Evolutionary conservation across 2,113 vertebrate genomes (phyloP), one percentile per base, ranked within the genome.

Genomic region (Passer domesticus): DNA sequence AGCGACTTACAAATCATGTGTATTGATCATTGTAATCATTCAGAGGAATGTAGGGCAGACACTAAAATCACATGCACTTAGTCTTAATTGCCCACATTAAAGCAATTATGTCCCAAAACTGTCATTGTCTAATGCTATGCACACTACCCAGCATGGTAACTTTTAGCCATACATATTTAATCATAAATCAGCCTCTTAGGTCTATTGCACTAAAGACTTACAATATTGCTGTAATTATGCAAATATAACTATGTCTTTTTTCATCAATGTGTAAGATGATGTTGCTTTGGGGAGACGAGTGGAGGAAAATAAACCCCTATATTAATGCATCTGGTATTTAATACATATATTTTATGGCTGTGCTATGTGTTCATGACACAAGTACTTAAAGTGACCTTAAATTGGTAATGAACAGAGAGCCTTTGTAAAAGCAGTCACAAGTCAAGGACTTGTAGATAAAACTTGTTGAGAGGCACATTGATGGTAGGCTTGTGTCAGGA

Each of bases 1-100:
- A 98, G 97, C 86, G 43, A 98, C 98, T 98, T 98, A 98, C 99
- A 99, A 99, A 99, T 99, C 98, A 98, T 98, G 98, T 97, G 98
- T 98, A 99, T 98, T 98, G 98, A 99, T 99, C 98, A 98, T 93
- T 89, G 96, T 97, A 98, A 98, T 97, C 98, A 98, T 98, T 98
- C 95, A 96, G 94, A 97, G 92, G 97, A 98, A 98, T 98, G 98
- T 98, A 98, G 98, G 98, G 97, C 98, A 98, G 98, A 98, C 98
- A 97, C 98, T 99, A 98, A 99, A 99, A 99, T 98, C 97, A 97
- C 97, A 98, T 98, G 98, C 98, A 99, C 98, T 99, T 99, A 99
- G 98, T 97, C 98, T 98, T 99, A 99, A 99, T 99, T 98, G 98
- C 98, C 97, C 98, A 98, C 98, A 98, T 98, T 98, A 98, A 98